These are phyloP conservation scores for Cinara cedri DNA, from an alignment of 2,888 invertebrate species.

Conservation along the genomic window DNA sequence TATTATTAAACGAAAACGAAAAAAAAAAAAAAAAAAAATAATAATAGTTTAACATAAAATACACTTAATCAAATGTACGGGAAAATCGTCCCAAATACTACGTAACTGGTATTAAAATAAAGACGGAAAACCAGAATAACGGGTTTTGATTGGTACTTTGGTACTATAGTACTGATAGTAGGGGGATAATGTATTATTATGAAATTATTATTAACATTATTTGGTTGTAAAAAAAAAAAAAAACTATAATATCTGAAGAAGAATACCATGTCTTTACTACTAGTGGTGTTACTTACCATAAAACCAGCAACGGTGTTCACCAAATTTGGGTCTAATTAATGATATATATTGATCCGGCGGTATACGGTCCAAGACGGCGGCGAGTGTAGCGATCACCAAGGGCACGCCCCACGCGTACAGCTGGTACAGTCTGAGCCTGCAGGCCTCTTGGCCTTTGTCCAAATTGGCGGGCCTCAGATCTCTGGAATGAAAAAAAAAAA, in stretches of 20 bases:
- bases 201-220: neutral
- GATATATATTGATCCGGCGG: conserved; percentile 67
- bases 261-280: no score
- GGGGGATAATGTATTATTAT: neutral
- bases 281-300: conserved; percentile 68
- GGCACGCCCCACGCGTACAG: conserved; percentile 88
- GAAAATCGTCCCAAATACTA: no score
- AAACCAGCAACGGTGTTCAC: conserved; percentile 82
- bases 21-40: no score
- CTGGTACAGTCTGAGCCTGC: conserved; percentile 79
- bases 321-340: conserved; percentile 79
- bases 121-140: neutral
- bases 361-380: conserved; percentile 75
- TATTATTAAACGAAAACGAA: no score
- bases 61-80: no score
- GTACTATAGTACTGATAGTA: no score
- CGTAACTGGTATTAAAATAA: no score
- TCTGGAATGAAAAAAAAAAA: conserved; percentile 65
- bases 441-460: conserved; percentile 83
- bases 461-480: conserved; percentile 83
- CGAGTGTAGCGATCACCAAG: conserved; percentile 75
- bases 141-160: neutral
- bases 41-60: no score
- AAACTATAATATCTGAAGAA: no score
- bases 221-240: neutral